These are phyloP conservation scores for Micrasema minimum DNA, from an alignment of 1,140 invertebrate genomes.

Conservation along the genomic window DNA sequence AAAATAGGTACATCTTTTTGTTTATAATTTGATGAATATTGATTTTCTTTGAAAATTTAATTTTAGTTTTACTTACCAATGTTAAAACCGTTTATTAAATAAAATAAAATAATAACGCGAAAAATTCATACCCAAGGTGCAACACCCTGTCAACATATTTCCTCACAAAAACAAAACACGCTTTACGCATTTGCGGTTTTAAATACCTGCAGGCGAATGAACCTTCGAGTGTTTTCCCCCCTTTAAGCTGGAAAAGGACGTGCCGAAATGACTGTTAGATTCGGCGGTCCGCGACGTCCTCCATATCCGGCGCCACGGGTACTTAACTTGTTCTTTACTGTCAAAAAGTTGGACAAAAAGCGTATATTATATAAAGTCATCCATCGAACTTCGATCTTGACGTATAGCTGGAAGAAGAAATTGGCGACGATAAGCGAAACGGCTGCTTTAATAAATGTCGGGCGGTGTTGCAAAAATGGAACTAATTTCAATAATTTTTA, in stretches of 20 bases:
- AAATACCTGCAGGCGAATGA: constrained; percentile 16
- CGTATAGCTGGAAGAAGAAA: constrained; percentile 10
- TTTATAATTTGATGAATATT: no score
- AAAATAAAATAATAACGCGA: no score
- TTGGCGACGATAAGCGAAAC: constrained; percentile 4
- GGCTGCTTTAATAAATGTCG: constrained; percentile 33
- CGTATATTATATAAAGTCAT: constrained; percentile 27
- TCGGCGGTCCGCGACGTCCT: background rate
- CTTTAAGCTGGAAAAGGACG: constrained; percentile 1
- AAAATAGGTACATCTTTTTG: no score
- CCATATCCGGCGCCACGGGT: background rate
- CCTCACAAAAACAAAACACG: constrained; percentile 27
- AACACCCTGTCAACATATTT: no score
- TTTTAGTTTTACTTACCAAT: no score
- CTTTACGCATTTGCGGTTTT: constrained; percentile 31
- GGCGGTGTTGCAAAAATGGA: no score
- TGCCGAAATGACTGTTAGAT: no score
- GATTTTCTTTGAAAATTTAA: no score
- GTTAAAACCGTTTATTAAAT: no score
- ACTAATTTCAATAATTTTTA: no score
- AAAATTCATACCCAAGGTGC: no score
- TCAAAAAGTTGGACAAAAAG: constrained; percentile 26
- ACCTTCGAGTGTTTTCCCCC: constrained; percentile 4
- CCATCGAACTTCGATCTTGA: constrained; percentile 20
- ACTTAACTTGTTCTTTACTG: constrained; percentile 17